Evolutionary conservation across 1,140 invertebrate genomes (phyloP).

Genomic region (Drosophila mojavensis): DNA sequence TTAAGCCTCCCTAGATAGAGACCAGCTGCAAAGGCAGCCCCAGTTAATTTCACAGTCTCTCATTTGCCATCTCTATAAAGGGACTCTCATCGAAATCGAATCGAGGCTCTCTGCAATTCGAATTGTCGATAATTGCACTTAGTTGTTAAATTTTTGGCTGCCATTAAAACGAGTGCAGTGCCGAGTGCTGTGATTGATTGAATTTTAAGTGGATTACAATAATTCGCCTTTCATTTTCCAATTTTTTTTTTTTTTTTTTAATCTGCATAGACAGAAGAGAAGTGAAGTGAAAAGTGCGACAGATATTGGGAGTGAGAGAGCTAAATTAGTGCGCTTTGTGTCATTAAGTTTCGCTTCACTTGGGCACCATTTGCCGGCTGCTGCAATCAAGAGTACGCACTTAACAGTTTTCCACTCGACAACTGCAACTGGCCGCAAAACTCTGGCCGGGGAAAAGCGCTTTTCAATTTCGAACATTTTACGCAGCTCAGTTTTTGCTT

Average conservation of each 20-base stretch:
- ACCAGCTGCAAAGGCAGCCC: no score
- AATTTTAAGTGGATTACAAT: constrained; percentile 75
- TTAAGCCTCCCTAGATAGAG: no score
- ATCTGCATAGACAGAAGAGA: background rate
- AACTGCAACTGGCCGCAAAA: constrained; percentile 9
- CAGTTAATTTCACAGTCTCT: background rate
- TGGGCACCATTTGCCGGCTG: constrained; percentile 59
- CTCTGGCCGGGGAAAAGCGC: constrained; percentile 34
- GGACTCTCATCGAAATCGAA: background rate
- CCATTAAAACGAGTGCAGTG: constrained; percentile 36
- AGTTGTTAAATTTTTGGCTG: constrained; percentile 17
- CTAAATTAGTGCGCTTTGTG: constrained; percentile 78
- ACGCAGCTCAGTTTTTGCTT: constrained; percentile 54
- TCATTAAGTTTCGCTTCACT: constrained; percentile 76
- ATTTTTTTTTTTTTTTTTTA: constrained; percentile 1
- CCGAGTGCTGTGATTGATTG: constrained; percentile 35
- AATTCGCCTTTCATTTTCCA: constrained; percentile 48
- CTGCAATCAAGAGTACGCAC: constrained; percentile 76
- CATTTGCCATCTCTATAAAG: background rate
- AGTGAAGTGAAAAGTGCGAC: background rate
- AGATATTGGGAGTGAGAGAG: constrained; percentile 8
- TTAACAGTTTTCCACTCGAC: constrained; percentile 52
- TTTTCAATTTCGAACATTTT: constrained; percentile 71
- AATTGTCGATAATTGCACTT: constrained; percentile 53
- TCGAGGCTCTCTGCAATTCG: background rate